Evolutionary conservation across 2,113 vertebrate genomes (phyloP).

Genomic region (Connochaetes taurinus): DNA sequence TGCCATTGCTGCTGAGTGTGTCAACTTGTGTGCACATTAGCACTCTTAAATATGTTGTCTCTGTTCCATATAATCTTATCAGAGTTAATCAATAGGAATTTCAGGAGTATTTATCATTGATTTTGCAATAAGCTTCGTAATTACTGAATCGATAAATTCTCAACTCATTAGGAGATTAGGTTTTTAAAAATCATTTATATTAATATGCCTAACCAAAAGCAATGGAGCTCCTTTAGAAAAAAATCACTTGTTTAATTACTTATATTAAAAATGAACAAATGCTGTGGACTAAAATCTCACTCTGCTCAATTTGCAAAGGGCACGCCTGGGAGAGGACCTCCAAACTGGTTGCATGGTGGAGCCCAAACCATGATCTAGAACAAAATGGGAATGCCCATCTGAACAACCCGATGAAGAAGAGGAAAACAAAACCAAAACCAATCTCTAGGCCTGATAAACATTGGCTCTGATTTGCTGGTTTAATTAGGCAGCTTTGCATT

Average conservation of each 20-base stretch:
- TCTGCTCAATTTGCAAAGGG: background rate
- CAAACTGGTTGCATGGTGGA: background rate
- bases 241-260: constrained; percentile 58
- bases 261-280: constrained; percentile 52
- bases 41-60: background rate
- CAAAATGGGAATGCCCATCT: background rate
- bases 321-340: background rate
- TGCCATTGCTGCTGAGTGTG: background rate
- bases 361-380: background rate
- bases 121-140: constrained; percentile 72
- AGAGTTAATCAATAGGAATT: constrained; percentile 64
- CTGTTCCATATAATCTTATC: background rate
- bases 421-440: background rate
- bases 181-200: constrained; percentile 68
- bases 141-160: constrained; percentile 74
- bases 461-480: background rate
- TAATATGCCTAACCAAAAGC: constrained; percentile 71
- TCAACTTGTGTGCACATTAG: background rate
- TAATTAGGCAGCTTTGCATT: background rate
- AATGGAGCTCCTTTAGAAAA: constrained; percentile 10
- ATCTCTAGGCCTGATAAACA: background rate
- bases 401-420: background rate
- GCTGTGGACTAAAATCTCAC: background rate
- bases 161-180: constrained; percentile 71
- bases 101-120: constrained; percentile 65